Evolutionary conservation across 2,888 invertebrate genomes (phyloP), one percentile per base, ranked within the genome.

Genomic region (Physocephala rufipes): DNA sequence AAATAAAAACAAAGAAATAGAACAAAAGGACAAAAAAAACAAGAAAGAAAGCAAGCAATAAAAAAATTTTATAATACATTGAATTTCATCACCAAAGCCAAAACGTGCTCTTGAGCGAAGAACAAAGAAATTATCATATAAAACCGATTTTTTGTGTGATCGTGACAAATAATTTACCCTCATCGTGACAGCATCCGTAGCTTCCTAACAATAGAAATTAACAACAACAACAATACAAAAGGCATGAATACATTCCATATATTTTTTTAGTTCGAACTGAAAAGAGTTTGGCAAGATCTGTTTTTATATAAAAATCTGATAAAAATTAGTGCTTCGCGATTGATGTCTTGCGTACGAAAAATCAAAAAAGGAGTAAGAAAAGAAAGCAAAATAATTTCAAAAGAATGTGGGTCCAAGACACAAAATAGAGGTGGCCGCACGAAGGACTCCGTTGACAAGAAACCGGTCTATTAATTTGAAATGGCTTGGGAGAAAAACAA

Each of bases 321-420:
- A 16, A 16, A 30, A 59, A 61, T 30, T 21, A 28, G 51, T 70
- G 61, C 61, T 67, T 71, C 61, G 71, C 53, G 66, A 62, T 62
- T 51, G 49, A 53, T 19, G 47, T 43, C 61, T 66, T 71, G 71
- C 71, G 62, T 71, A 47, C 43, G 61, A 71, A 71, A 71, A 66
- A 67, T 66, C 62, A 66, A 12, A 53, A 21, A 67, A 15, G 26
- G 63, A 53, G 53, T 30, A 59, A 62, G 51, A n/a, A 43, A 53
- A 49, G 7, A 26, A 21, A 24, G 24, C n/a, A 43, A 61, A 61
- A 68, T 63, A 51, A 16, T 21, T 30, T 15, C 16, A 36, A 12
- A 69, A 55, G 53, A 51, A 68, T 36, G n/a, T 47, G 15, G 53
- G 30, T 1, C 19, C 47, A 64, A 47, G 26, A 47, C 24, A 64